phyloP scores from a whole-genome alignment of 2,113 vertebrate genomes.

The Catharus fuscescens region DNA sequence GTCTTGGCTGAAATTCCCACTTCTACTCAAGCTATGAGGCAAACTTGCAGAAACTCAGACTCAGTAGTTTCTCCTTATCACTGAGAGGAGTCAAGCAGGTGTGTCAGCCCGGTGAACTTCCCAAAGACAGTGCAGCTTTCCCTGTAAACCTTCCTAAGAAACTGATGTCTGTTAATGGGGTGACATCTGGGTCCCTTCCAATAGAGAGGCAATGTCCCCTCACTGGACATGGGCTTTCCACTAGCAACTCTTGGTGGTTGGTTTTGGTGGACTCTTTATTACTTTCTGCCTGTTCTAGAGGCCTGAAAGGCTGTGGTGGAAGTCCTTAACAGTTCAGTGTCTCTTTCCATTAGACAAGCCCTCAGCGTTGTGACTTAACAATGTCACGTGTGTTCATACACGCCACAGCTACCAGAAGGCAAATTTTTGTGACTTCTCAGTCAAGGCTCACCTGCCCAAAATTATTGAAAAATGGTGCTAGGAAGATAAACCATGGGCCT shows the following conservation, averaged over 20 bases:
- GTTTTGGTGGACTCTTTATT: neutral
- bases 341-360: neutral
- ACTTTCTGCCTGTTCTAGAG: neutral
- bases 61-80: neutral
- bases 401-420: neutral
- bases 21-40: neutral
- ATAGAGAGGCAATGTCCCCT: neutral
- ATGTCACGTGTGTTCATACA: rapidly evolving
- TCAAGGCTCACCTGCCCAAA: neutral
- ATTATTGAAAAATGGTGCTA: neutral
- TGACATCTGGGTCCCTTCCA: neutral
- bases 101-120: neutral
- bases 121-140: neutral
- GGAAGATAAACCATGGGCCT: neutral
- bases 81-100: neutral
- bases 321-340: neutral
- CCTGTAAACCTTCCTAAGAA: neutral
- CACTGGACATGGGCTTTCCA: neutral
- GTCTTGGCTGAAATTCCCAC: neutral
- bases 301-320: neutral
- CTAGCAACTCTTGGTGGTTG: neutral
- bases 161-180: neutral
- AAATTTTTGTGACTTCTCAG: neutral
- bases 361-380: neutral
- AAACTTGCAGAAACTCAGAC: neutral